Evolutionary conservation across 2,113 vertebrate species (phyloP).

Genomic region (Mirza zaza): DNA sequence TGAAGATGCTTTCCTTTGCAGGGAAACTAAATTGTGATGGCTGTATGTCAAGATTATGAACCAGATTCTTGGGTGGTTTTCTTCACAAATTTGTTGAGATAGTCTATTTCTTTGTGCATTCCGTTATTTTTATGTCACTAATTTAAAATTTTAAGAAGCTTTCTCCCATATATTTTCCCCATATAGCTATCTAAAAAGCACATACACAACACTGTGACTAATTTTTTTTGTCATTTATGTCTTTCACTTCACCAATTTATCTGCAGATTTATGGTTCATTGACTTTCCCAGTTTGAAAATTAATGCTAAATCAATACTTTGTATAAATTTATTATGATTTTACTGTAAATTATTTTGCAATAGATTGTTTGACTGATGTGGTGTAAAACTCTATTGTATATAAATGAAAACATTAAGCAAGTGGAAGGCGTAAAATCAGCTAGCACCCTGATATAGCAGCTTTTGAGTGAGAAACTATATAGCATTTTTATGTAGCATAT

Average conservation of each 20-base stretch:
- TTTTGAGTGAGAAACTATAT: constrained; percentile 75
- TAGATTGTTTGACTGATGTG: constrained; percentile 54
- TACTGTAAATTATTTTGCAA: constrained; percentile 66
- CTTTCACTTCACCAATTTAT: constrained; percentile 66
- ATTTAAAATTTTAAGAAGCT: constrained; percentile 47
- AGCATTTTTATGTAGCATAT: constrained; percentile 82
- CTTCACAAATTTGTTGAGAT: constrained; percentile 50
- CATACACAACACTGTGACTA: constrained; percentile 49
- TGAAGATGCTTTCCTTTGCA: constrained; percentile 43
- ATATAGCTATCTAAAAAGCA: constrained; percentile 65
- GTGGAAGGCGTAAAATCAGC: constrained; percentile 72
- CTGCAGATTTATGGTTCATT: constrained; percentile 71
- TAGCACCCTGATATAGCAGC: constrained; percentile 70
- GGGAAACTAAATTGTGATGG: background rate
- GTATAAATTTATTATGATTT: constrained; percentile 75
- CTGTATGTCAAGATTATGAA: constrained; percentile 1
- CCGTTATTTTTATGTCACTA: constrained; percentile 63
- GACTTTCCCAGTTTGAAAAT: constrained; percentile 75
- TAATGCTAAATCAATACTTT: constrained; percentile 69
- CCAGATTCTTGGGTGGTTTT: constrained; percentile 46
- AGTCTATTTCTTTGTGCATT: constrained; percentile 58
- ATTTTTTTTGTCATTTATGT: constrained; percentile 64
- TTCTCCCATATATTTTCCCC: constrained; percentile 61
- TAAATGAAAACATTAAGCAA: constrained; percentile 78
- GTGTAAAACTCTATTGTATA: constrained; percentile 65